phyloP scores from a whole-genome alignment of 2,797 vertebrate genomes.

The Clarias laeviceps region DNA sequence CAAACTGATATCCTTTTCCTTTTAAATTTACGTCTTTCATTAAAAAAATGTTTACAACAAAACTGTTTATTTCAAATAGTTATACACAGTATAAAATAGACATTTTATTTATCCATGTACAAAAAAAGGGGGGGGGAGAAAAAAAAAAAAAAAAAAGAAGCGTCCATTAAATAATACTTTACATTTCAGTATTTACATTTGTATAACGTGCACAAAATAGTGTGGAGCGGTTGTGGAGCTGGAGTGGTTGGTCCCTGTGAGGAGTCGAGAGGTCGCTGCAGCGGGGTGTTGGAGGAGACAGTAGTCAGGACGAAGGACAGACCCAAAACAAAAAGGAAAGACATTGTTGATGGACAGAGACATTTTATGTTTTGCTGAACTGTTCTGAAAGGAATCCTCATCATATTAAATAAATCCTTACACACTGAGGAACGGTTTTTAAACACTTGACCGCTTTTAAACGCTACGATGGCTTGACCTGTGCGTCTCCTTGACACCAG shows the following conservation, averaged over 20 bases:
- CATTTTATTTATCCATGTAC: slow-evolving; percentile 93
- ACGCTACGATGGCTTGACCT: background rate
- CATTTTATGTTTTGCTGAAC: background rate
- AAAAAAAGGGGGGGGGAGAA: slow-evolving; percentile 90
- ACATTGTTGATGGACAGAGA: background rate
- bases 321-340: background rate
- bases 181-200: slow-evolving; percentile 95
- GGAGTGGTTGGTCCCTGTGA: slow-evolving; percentile 77
- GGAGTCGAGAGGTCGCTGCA: slow-evolving; percentile 39
- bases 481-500: background rate
- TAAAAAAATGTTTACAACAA: slow-evolving; percentile 59
- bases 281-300: background rate
- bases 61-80: slow-evolving; percentile 73
- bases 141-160: slow-evolving; percentile 45
- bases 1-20: background rate
- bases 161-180: slow-evolving; percentile 94
- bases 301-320: background rate
- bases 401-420: background rate
- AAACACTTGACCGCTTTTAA: too few species aligned
- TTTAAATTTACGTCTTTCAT: background rate
- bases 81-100: slow-evolving; percentile 95
- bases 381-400: background rate
- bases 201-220: slow-evolving; percentile 98
- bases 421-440: background rate
- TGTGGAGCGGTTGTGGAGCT: slow-evolving; percentile 72